These are phyloP conservation scores for Latrodectus hesperus DNA, from an alignment of 2,888 invertebrate species.

Conservation along the genomic window DNA sequence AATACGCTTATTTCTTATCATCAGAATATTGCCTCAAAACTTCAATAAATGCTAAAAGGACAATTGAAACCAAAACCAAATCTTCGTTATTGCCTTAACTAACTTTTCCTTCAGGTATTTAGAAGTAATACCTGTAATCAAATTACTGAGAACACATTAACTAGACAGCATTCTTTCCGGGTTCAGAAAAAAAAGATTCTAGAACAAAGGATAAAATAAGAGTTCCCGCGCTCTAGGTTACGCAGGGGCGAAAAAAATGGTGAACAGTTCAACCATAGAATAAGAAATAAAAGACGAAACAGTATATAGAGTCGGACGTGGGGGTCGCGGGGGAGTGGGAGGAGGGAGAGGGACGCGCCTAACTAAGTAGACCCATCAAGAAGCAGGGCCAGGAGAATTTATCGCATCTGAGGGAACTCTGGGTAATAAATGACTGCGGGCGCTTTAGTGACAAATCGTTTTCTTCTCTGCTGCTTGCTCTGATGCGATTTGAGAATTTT, in stretches of 20 bases:
- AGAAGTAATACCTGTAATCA: too few relatives aligned
- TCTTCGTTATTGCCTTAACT: too few relatives aligned
- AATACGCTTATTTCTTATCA: too few relatives aligned
- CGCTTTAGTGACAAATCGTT: slow-evolving; percentile 67
- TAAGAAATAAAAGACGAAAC: slow-evolving; percentile 20
- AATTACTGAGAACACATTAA: too few relatives aligned
- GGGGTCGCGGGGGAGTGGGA: slow-evolving; percentile 7
- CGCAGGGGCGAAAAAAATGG: neutral
- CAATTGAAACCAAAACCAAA: too few relatives aligned
- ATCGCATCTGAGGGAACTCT: slow-evolving; percentile 55
- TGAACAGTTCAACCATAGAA: neutral
- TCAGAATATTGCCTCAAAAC: too few relatives aligned
- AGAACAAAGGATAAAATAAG: too few relatives aligned
- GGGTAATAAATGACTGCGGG: slow-evolving; percentile 66
- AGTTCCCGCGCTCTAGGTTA: too few relatives aligned
- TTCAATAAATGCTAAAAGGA: too few relatives aligned
- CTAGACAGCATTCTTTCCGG: too few relatives aligned
- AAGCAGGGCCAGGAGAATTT: slow-evolving; percentile 64
- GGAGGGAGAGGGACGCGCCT: slow-evolving; percentile 27
- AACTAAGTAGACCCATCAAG: slow-evolving; percentile 69
- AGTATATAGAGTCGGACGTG: slow-evolving; percentile 11
- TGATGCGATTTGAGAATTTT: slow-evolving; percentile 66
- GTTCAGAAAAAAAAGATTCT: too few relatives aligned
- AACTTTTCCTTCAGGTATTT: too few relatives aligned
- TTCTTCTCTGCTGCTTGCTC: slow-evolving; percentile 54